Percentiles rank a stretch among this genome's conserved stretches.
These are phyloP conservation scores for Beaufortia kweichowensis DNA, from an alignment of 2,113 vertebrate species.

Conservation along the genomic window DNA sequence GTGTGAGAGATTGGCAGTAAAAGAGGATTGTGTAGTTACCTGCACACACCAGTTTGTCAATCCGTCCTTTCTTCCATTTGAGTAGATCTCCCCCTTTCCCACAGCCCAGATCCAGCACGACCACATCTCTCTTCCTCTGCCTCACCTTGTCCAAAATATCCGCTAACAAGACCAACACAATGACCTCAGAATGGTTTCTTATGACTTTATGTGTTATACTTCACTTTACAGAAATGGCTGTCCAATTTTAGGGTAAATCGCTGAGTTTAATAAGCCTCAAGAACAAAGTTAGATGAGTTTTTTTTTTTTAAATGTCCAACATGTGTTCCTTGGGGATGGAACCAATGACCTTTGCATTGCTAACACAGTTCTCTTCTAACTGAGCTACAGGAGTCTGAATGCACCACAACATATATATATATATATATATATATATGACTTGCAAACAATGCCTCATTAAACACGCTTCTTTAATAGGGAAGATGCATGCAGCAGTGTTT, in stretches of 20 bases:
- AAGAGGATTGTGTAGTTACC: constrained; percentile 72
- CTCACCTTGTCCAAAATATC: constrained; percentile 87
- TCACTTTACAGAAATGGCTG: background rate
- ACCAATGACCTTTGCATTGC: no score
- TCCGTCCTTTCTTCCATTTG: constrained; percentile 94
- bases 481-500: background rate
- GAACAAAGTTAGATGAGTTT: background rate
- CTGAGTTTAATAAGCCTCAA: background rate
- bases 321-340: no score
- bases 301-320: no score
- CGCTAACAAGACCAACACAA: constrained; percentile 69
- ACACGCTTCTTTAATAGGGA: background rate
- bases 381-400: background rate
- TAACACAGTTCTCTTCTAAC: no score
- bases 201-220: background rate
- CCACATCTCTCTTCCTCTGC: constrained; percentile 71
- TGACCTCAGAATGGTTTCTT: background rate
- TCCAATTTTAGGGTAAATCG: background rate
- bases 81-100: constrained; percentile 97
- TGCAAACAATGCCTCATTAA: constrained; percentile 29
- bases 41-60: constrained; percentile 88
- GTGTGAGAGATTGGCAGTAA: background rate
- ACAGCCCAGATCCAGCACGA: constrained; percentile 93
- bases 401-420: no score
- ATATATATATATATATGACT: no score